Percentiles rank a stretch among this genome's conserved stretches.
Evolutionary conservation across 2,797 vertebrate genomes (phyloP).

Genomic region (Sebastiscus albofasciatus): DNA sequence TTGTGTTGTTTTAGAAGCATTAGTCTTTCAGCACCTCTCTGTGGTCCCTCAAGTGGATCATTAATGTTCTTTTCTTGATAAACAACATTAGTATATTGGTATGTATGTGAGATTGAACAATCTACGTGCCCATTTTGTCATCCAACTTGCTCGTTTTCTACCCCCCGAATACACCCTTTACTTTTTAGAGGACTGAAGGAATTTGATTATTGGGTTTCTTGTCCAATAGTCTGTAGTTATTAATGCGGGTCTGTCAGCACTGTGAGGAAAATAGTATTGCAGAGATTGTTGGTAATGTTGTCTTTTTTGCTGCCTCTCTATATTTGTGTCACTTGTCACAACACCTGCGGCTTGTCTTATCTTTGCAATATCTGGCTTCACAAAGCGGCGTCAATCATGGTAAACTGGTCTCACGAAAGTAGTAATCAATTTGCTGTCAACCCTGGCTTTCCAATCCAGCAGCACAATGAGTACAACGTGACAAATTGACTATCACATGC

Average conservation of each 20-base stretch:
- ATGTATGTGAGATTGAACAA: not conserved
- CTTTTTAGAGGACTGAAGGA: not conserved
- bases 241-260: not conserved
- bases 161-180: not conserved
- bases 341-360: not conserved
- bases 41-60: not conserved
- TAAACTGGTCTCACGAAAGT: not conserved
- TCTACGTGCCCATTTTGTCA: not conserved
- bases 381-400: not conserved
- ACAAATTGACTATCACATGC: constrained; percentile 10
- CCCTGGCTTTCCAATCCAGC: not conserved
- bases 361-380: constrained; percentile 24
- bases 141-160: not conserved
- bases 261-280: not conserved
- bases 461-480: constrained; percentile 2
- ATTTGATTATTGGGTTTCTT: not conserved
- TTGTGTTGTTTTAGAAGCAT: not conserved
- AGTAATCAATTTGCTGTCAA: constrained; percentile 33
- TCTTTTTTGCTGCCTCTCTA: not conserved
- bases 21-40: not conserved
- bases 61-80: constrained; percentile 6
- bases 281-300: not conserved
- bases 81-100: constrained; percentile 11
- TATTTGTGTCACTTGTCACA: constrained; percentile 7
- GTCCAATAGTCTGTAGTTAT: not conserved